Evolutionary conservation across 2,797 vertebrate species (phyloP).

Genomic region (Sebastes itinus): DNA sequence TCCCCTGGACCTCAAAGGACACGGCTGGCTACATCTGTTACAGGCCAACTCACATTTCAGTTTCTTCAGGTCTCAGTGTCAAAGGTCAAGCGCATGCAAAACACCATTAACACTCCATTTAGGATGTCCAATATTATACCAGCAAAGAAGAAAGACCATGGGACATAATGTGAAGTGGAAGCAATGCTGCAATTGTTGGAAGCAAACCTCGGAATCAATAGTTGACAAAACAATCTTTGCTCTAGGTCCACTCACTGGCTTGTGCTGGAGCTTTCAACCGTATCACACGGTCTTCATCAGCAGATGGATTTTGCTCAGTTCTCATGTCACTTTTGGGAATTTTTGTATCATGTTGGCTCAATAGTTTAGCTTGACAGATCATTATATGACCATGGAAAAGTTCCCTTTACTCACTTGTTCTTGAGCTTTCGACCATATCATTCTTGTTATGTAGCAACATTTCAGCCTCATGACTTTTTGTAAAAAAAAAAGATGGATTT

Average conservation of each 20-base stretch:
- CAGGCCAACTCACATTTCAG: neutral
- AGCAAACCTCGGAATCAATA: neutral
- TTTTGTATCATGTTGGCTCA: neutral
- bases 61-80: neutral
- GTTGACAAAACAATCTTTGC: neutral
- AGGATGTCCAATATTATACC: neutral
- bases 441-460: too few relatives aligned
- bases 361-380: neutral
- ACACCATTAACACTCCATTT: neutral
- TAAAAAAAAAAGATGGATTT: too few relatives aligned
- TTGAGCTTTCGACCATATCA: neutral
- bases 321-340: neutral
- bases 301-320: neutral
- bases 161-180: neutral
- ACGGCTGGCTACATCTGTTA: neutral
- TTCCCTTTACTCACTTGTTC: neutral
- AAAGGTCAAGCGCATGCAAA: slow-evolving; percentile 25
- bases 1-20: neutral
- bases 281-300: neutral
- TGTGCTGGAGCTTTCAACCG: neutral
- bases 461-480: too few relatives aligned
- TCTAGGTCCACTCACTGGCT: neutral
- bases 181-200: neutral
- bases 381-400: neutral
- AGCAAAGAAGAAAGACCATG: neutral